Conservation (phyloP, 2,113 vertebrate genomes). For the Fulica atra region DNA sequence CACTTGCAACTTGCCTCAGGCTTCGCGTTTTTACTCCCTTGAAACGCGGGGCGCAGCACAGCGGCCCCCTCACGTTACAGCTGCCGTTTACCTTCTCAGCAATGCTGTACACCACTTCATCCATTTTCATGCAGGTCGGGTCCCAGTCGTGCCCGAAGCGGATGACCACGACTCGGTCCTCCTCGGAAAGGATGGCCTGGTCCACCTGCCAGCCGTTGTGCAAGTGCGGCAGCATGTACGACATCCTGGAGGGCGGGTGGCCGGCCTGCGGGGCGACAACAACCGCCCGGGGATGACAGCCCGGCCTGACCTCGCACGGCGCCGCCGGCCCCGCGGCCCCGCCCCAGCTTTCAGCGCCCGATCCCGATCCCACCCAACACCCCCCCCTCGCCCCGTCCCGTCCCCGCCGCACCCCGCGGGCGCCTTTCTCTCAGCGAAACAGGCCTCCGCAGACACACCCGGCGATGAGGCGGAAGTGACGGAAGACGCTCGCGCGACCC, state of each 20-base stretch:
- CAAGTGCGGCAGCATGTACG: constrained; percentile 97
- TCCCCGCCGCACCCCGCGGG: background rate
- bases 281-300: background rate
- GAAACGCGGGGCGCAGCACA: rapidly evolving
- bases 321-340: background rate
- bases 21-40: rapidly evolving
- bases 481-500: rapidly evolving
- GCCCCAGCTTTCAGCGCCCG: background rate
- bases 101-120: constrained; percentile 95
- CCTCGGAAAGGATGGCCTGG: constrained; percentile 97
- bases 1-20: no score
- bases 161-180: constrained; percentile 94
- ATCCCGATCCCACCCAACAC: no score
- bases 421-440: background rate
- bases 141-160: constrained; percentile 99
- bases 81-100: constrained; percentile 88
- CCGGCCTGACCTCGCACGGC: rapidly evolving
- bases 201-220: constrained; percentile 99
- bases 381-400: rapidly evolving
- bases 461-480: background rate
- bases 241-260: constrained; percentile 78
- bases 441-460: rapidly evolving
- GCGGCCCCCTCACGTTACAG: rapidly evolving
- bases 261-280: background rate
- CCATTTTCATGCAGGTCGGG: constrained; percentile 99